These are phyloP conservation scores for Drosophila lacteicornis DNA, from an alignment of 1,140 invertebrate genomes.

Conservation along the genomic window DNA sequence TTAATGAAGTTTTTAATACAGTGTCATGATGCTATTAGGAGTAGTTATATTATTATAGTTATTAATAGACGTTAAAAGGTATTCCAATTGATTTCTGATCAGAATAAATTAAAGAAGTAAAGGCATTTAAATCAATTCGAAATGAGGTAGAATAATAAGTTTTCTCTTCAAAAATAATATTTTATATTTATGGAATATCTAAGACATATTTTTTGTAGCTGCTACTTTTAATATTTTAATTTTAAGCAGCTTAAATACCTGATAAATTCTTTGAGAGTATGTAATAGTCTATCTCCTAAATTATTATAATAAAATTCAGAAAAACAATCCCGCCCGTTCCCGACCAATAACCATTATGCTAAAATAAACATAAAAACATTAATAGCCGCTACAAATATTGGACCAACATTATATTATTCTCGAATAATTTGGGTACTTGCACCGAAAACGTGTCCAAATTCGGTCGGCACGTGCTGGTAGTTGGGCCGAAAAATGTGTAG, in stretches of 20 bases:
- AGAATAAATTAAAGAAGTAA: too few relatives aligned
- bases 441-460: slow-evolving; percentile 29
- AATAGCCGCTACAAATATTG: slow-evolving; percentile 14
- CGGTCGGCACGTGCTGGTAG: slow-evolving; percentile 33
- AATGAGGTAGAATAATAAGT: neutral
- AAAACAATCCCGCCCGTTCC: neutral
- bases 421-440: slow-evolving; percentile 31
- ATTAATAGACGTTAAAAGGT: neutral
- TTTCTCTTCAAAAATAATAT: neutral
- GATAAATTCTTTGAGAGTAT: neutral
- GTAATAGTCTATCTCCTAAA: neutral
- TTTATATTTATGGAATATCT: neutral
- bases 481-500: slow-evolving; percentile 28
- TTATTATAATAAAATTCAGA: neutral
- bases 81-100: rapidly evolving
- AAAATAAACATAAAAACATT: slow-evolving; percentile 23
- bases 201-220: too few relatives aligned
- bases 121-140: neutral
- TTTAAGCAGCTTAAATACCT: neutral
- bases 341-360: neutral
- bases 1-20: too few relatives aligned
- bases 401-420: slow-evolving; percentile 16
- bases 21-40: too few relatives aligned
- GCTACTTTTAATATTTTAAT: too few relatives aligned
- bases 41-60: neutral